Evolutionary conservation across 2,113 vertebrate species (phyloP).

Genomic region (Romanogobio albipinnatus): DNA sequence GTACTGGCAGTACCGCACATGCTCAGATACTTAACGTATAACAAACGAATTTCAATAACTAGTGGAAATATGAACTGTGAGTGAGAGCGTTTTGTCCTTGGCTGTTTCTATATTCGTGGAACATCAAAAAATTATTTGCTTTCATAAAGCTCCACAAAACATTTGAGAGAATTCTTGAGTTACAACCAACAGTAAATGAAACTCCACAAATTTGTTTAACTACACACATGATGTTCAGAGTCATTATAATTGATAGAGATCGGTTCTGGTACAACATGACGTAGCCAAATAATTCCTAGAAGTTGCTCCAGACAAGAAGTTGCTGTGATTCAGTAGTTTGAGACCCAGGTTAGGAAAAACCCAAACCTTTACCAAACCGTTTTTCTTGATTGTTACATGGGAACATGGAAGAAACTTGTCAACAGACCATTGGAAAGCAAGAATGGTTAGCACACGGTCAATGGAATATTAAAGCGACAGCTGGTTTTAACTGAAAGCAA

Average conservation of each 20-base stretch:
- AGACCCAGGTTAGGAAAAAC: neutral
- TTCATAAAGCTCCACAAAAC: neutral
- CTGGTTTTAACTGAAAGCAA: conserved; percentile 10
- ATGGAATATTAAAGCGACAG: neutral
- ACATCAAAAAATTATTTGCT: conserved; percentile 13
- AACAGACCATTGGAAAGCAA: neutral
- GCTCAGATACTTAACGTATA: neutral
- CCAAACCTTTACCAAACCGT: neutral
- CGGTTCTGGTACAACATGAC: neutral
- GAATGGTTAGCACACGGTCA: neutral
- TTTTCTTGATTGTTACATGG: neutral
- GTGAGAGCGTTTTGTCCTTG: conserved; percentile 31
- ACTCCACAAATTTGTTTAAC: neutral
- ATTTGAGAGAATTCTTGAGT: neutral
- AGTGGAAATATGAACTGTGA: conserved; percentile 10
- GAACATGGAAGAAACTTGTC: conserved; percentile 21
- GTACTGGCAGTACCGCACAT: conserved; percentile 11
- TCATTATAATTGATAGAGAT: neutral
- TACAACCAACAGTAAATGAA: neutral
- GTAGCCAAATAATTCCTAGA: conserved; percentile 13
- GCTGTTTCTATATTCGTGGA: conserved; percentile 1
- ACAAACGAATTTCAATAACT: neutral
- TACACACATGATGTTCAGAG: neutral
- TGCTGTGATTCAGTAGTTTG: neutral
- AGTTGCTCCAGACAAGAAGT: neutral